Conservation (phyloP, 2,113 vertebrate genomes). For the Marmota flaviventris region DNA sequence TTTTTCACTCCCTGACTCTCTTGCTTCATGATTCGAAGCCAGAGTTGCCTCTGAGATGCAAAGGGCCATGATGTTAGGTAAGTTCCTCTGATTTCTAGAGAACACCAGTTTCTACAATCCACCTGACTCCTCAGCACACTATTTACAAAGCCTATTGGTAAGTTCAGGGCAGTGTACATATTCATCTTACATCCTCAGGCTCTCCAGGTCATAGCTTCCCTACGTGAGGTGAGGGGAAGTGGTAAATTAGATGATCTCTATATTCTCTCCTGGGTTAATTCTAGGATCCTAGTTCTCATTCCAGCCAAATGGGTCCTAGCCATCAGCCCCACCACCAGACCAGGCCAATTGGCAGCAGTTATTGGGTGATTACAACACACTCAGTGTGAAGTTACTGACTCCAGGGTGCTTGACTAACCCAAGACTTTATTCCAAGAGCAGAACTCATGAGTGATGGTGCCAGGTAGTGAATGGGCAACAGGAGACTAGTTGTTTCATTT, state of each 20-base stretch:
- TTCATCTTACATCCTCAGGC: background rate
- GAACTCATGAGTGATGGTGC: background rate
- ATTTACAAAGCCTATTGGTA: background rate
- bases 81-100: background rate
- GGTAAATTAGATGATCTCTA: background rate
- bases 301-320: background rate
- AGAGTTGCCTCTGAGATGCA: background rate
- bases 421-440: background rate
- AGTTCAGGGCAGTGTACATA: background rate
- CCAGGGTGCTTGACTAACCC: background rate
- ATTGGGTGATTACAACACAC: background rate
- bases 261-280: background rate
- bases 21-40: background rate
- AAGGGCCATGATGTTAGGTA: fast-evolving
- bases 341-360: background rate
- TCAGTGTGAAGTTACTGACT: background rate
- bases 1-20: background rate
- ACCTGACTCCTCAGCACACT: background rate
- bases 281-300: background rate
- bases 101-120: background rate
- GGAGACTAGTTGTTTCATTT: slow-evolving; percentile 26
- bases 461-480: background rate
- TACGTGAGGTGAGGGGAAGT: background rate
- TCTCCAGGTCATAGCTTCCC: background rate
- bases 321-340: background rate